Conservation (phyloP, 2,797 vertebrate genomes). For the Sebastiscus tertius region DNA sequence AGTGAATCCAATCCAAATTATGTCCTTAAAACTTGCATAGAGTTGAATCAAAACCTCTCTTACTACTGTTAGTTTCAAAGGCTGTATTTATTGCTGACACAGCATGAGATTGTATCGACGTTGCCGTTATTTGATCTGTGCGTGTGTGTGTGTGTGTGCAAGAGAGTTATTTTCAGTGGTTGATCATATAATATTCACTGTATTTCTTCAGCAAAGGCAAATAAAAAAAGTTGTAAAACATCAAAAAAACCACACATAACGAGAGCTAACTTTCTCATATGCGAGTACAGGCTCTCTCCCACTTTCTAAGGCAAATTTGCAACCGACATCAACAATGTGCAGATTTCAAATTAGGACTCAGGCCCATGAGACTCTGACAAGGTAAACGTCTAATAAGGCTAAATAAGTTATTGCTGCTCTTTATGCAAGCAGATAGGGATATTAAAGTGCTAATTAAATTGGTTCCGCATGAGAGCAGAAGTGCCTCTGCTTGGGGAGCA, state of each 20-base stretch:
- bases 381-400: conserved; percentile 71
- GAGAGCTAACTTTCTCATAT: neutral
- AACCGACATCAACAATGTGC: conserved; percentile 51
- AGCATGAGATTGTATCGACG: neutral
- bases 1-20: neutral
- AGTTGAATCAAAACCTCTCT: conserved; percentile 5
- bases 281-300: neutral
- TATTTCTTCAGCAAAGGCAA: neutral
- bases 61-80: neutral
- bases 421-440: conserved; percentile 65
- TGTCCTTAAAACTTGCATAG: neutral
- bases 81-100: neutral
- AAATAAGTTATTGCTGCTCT: conserved; percentile 72
- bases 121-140: neutral
- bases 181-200: neutral
- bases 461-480: conserved; percentile 60
- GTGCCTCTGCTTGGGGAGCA: conserved; percentile 46
- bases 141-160: neutral
- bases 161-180: neutral
- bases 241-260: neutral
- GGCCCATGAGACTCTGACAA: conserved; percentile 62
- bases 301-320: conserved; percentile 33
- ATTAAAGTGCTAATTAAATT: conserved; percentile 75
- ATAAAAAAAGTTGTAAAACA: conserved; percentile 18
- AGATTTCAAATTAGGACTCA: conserved; percentile 59